Base-by-base conservation (phyloP, 2,797 vertebrate genomes). In the Ataeniobius toweri region DNA sequence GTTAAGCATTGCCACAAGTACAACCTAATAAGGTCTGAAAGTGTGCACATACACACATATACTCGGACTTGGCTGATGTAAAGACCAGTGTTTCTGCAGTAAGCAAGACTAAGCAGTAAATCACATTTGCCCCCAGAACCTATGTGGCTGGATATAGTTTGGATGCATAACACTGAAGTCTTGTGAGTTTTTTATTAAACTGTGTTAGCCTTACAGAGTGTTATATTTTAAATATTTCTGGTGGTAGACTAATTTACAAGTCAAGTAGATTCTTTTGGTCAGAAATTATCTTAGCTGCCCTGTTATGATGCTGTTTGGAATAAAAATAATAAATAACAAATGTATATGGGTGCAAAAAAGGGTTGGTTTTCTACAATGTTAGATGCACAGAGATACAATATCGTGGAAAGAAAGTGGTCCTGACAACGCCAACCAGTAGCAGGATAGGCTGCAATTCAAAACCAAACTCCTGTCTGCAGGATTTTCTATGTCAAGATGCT, bases 21-120 rank as follows among this genome's bases (percentile, higher is more conserved):
- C 86, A 90, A 87, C 92, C 92, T 93, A 94, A 93, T 93, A 92
- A 92, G 92, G 92, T 88, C 91, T 95, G 96, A 94, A 96, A 96
- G 95, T 85, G 78, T 75, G 65, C 56, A 70, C 74, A 78, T 65
- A 70, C 81, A 79, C 77, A 80, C 71, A 87, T 46, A 80, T 65
- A 78, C 79, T 82, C 78, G 68, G 53, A 87, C 79, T 88, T 90
- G 91, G 89, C 87, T 59, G 26, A 71, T 76, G 69, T 82, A 88
- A 89, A 51, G 89, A 89, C 87, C 84, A 80, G 82, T 89, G 83
- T 91, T 89, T 81, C 86, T 89, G 88, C 88, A 87, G 88, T 89
- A 81, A 91, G 87, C 89, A 87, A 90, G 85, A 75, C 84, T 85
- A 82, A 89, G 86, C 85, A 89, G 86, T 87, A 89, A 91, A 85